Base-by-base conservation (phyloP, 2,797 vertebrate species). In the Buceros bicornis region DNA sequence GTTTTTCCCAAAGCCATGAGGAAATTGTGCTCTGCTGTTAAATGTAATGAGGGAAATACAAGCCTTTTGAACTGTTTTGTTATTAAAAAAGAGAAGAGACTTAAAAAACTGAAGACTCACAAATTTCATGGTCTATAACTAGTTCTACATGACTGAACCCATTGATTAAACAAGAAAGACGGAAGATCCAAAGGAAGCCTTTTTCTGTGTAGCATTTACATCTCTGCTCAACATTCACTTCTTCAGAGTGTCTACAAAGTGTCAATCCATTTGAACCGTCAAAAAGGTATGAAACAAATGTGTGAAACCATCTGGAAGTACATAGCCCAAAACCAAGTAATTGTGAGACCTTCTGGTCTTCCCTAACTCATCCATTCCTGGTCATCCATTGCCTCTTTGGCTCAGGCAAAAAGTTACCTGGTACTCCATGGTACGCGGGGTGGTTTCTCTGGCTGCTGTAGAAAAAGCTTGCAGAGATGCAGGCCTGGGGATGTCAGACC, bases 371-470 rank as follows among this genome's bases (percentile, higher is more conserved):
- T 42, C 22, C 25, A 31, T 64, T 66, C 31, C 40, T 16, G 43
- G 26, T 17, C 82, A 35, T 43, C 35, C 2, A 1, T 37, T 77
- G 54, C 8, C 16, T 56, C n/a, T 78, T 51, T 31, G 62, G 25
- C 28, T 45, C 29, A 28, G 37, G 20, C 29, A 47, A 42, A 61
- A 37, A 24, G 45, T 24, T 13, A 47, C 7, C 3, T 57, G 45
- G 33, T 48, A 24, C 42, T 24, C 43, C 16, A 3, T 21, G 31
- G 62, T 29, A 37, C 0, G 0, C 9, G 16, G 8, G 33, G 7
- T 53, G 47, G 28, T 13, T 88, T 58, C 58, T 53, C 54, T 19
- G 15, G 24, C 37, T 67, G n/a, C 48, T 86, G 24, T 13, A 77
- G 79, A 40, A 86, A 53, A 65, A 45, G 11, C 24, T 86, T 64